phyloP scores from a whole-genome alignment of 2,888 invertebrate genomes.

The Melangyna quadrimaculata region DNA sequence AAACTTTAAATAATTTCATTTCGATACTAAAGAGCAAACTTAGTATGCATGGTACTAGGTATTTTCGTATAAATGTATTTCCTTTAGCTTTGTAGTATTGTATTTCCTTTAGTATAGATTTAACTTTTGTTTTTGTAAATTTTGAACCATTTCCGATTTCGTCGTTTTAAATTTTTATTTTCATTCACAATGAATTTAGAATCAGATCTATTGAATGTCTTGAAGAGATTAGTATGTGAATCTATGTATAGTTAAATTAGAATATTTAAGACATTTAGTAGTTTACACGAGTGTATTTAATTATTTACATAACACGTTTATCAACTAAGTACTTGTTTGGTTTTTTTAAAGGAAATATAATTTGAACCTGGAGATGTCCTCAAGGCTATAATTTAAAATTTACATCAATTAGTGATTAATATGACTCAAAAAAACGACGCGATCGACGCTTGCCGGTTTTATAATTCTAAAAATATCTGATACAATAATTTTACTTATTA shows the following conservation, averaged over 20 bases:
- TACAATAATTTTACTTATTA: neutral
- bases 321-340: neutral
- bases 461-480: neutral
- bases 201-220: neutral
- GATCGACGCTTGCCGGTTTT: neutral
- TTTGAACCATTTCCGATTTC: slow-evolving; percentile 49
- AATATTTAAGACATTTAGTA: neutral
- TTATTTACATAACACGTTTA: neutral
- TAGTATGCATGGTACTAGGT: too few species aligned
- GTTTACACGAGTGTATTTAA: too few species aligned
- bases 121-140: too few species aligned
- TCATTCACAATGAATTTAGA: neutral
- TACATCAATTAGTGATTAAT: neutral
- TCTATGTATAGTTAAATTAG: neutral
- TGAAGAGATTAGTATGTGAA: neutral
- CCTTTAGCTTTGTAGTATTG: too few species aligned
- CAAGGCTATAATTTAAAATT: neutral
- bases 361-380: neutral
- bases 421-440: neutral
- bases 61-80: too few species aligned
- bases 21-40: too few species aligned
- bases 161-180: neutral
- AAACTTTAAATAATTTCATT: too few species aligned
- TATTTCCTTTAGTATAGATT: too few species aligned
- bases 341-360: neutral